phyloP scores from a whole-genome alignment of 1,140 invertebrate species.

The Zaprionus camerounensis region DNA sequence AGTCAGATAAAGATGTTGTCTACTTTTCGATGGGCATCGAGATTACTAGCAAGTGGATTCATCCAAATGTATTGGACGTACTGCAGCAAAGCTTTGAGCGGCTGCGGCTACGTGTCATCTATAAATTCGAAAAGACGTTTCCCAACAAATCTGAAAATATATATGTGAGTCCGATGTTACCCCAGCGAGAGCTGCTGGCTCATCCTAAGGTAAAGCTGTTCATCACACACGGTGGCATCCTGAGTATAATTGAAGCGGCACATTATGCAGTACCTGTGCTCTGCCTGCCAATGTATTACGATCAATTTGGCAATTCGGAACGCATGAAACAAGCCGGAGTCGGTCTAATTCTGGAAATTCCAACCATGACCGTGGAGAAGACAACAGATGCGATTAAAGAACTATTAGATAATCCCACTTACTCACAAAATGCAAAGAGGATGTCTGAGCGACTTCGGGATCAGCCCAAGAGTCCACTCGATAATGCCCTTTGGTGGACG shows the following conservation, averaged over 20 bases:
- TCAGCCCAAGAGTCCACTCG: conserved; percentile 85
- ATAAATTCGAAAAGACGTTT: conserved; percentile 84
- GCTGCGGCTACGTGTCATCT: conserved; percentile 84
- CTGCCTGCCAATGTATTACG: conserved; percentile 54
- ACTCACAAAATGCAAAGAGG: conserved; percentile 43
- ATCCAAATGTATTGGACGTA: conserved; percentile 74
- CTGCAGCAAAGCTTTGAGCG: conserved; percentile 34
- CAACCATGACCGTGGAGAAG: conserved; percentile 10
- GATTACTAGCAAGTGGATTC: conserved; percentile 85
- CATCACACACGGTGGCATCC: conserved; percentile 86
- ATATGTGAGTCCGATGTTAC: conserved; percentile 85
- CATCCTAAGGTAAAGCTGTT: conserved; percentile 85
- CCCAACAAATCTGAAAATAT: conserved; percentile 86
- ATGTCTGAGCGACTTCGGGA: conserved; percentile 85
- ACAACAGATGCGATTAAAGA: conserved; percentile 22
- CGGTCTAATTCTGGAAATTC: conserved; percentile 53
- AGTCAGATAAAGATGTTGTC: conserved; percentile 85
- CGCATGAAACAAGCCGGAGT: conserved; percentile 85
- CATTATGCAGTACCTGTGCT: conserved; percentile 56
- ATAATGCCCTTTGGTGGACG: conserved; percentile 87
- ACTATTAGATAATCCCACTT: conserved; percentile 37
- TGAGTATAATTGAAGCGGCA: conserved; percentile 85
- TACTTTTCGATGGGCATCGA: conserved; percentile 88
- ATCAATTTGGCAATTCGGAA: conserved; percentile 58
- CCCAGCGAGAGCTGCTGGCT: conserved; percentile 85